phyloP scores from a whole-genome alignment of 2,888 invertebrate species.

The Flexamia atlantica region DNA sequence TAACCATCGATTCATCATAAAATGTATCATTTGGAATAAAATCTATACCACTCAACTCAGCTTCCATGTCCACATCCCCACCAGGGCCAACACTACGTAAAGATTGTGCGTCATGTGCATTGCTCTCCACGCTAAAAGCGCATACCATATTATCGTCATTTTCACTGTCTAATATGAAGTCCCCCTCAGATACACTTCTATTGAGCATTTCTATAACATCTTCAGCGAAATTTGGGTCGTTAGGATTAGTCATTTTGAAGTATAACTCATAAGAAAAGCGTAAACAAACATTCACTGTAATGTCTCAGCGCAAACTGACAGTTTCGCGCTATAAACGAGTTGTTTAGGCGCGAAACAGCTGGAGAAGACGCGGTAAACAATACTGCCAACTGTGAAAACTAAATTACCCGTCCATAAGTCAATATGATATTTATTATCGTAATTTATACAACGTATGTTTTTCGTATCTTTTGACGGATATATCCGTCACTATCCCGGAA shows the following conservation, averaged over 20 bases:
- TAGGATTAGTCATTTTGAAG: background rate
- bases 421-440: background rate
- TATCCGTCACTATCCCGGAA: background rate
- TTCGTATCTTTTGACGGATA: background rate
- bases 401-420: background rate
- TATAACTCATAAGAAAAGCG: background rate
- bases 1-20: background rate
- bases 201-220: background rate
- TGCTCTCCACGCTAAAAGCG: background rate
- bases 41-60: background rate
- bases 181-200: background rate
- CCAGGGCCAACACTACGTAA: background rate
- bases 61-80: background rate
- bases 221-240: too few relatives aligned
- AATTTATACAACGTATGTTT: background rate
- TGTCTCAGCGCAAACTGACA: background rate
- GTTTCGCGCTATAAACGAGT: background rate
- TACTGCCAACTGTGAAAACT: background rate
- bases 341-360: background rate
- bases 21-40: background rate
- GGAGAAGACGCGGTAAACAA: background rate
- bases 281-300: background rate
- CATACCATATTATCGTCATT: background rate
- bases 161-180: background rate
- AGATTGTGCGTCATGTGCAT: background rate